Base-by-base conservation (phyloP, 1,140 invertebrate species). In the Argopecten irradians region DNA sequence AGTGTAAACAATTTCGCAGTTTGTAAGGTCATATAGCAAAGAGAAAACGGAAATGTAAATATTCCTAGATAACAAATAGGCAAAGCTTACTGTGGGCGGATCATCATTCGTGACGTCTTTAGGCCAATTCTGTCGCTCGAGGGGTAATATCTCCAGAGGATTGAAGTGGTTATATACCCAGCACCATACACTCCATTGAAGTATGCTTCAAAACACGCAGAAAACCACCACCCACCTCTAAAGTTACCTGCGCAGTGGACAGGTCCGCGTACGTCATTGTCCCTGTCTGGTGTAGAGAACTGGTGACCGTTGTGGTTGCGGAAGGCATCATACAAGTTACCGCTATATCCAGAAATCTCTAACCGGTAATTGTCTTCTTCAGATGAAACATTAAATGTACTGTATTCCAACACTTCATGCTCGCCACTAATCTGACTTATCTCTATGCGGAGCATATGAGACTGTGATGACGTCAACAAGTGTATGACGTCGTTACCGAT, bases 401-500 rank as follows among this genome's bases (percentile, higher is more conserved):
- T 11, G 22, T 71, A 71, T 71, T 71, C 55, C 0, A n/a, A 22
- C n/a, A 28, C n/a, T 71, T n/a, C 55, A 5, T 71, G 22, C 8
- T 71, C 19, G 55, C 55, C 55, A 71, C 22, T 28, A 0, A 28
- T 5, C 55, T 28, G 22, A 71, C 22, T n/a, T 71, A 71, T 28
- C 55, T 71, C 55, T 71, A 71, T 71, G 28, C 55, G 55, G 13
- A 71, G 55, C 28, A 3, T 71, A 71, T 71, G 28, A 5, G 1
- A 5, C 11, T 71, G 55, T 71, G 55, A 71, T 7, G n/a, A 28
- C 0, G 55, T 71, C 55, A 86, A 43, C 32, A 86, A 86, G 7
- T 43, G 34, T 28, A 34, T 34, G 8, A 55, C 19, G n/a, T 28
- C 13, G 7, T 36, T 88, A 84, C 96, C 96, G 0, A 95, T 39